Evolutionary conservation across 2,113 vertebrate species (phyloP).

Genomic region (Lycaon pictus): DNA sequence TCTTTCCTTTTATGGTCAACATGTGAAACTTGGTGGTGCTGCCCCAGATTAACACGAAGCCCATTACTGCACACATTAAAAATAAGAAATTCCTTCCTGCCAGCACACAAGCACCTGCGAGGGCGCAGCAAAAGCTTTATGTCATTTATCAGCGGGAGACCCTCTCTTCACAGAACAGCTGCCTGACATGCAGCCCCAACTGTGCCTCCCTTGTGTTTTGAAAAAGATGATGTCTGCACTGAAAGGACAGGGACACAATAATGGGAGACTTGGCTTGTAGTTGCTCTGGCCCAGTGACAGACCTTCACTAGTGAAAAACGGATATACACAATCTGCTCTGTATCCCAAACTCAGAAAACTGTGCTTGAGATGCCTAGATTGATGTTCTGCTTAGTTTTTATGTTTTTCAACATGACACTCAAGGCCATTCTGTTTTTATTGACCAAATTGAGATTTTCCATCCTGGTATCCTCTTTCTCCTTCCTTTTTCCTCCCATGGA

Average conservation of each 20-base stretch:
- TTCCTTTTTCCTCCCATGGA: background rate
- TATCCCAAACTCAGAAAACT: background rate
- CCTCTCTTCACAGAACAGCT: background rate
- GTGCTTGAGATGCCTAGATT: background rate
- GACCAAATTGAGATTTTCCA: constrained; percentile 35
- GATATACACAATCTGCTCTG: background rate
- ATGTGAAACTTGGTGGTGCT: background rate
- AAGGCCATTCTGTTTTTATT: background rate
- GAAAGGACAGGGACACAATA: background rate
- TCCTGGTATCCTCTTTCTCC: background rate
- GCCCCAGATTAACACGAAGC: background rate
- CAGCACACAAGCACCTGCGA: background rate
- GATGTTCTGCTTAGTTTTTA: constrained; percentile 2
- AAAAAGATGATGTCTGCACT: background rate
- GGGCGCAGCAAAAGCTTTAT: background rate
- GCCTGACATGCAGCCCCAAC: background rate
- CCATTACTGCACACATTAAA: background rate
- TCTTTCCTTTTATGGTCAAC: constrained; percentile 53
- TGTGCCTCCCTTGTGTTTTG: background rate
- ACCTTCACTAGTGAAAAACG: background rate
- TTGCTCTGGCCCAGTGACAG: constrained; percentile 16
- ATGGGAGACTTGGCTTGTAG: background rate
- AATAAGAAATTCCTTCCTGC: constrained; percentile 7
- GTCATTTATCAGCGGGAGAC: background rate
- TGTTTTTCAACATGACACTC: constrained; percentile 34